Conservation (phyloP, 2,797 vertebrate species). For the Tiaroga cobitis region DNA sequence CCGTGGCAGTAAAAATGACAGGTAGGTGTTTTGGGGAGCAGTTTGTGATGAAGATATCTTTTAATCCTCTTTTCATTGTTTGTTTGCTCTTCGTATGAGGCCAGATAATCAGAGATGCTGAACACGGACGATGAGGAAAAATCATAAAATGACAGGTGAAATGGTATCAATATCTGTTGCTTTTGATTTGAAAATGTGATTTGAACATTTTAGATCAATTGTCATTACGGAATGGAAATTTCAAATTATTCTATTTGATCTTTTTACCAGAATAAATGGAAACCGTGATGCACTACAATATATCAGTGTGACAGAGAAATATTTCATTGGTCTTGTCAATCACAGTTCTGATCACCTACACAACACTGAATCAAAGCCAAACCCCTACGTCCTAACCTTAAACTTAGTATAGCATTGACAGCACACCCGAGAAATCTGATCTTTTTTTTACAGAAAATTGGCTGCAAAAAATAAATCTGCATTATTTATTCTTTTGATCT, state of each 20-base stretch:
- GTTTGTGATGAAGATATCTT: conserved; percentile 33
- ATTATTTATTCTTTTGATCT: too few relatives aligned
- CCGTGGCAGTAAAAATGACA: not conserved
- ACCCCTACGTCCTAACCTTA: not conserved
- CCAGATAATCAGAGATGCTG: conserved; percentile 37
- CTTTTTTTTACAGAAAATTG: too few relatives aligned
- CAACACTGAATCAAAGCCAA: not conserved
- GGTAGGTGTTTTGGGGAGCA: conserved; percentile 18
- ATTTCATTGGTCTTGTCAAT: not conserved
- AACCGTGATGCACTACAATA: not conserved
- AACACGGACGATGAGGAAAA: not conserved
- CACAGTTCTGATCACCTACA: not conserved
- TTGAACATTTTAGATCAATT: not conserved
- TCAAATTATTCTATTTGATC: not conserved
- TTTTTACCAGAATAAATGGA: not conserved
- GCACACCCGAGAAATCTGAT: not conserved
- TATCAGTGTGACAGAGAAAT: not conserved
- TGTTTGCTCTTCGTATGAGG: conserved; percentile 29
- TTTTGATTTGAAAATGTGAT: too few relatives aligned
- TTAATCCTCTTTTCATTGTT: conserved; percentile 48
- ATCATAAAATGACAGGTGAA: too few relatives aligned
- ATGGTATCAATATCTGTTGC: too few relatives aligned
- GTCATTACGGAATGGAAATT: not conserved
- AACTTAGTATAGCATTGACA: not conserved
- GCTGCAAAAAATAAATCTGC: too few relatives aligned